Base-by-base conservation (phyloP, 2,797 vertebrate genomes). In the Psittacula derbiana region DNA sequence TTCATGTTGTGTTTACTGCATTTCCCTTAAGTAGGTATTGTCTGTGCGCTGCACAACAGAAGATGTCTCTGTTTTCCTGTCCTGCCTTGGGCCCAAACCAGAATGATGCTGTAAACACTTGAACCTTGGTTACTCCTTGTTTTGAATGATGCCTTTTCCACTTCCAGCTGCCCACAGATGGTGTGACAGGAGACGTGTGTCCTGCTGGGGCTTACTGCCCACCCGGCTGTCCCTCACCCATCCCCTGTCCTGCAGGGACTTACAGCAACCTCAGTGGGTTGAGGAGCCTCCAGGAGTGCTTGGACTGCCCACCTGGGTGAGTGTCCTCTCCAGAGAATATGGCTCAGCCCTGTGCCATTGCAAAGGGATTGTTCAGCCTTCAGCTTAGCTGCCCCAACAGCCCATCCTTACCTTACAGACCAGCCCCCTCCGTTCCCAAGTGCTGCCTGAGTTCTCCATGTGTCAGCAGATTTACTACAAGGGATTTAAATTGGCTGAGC, bases 261-360 rank as follows among this genome's bases (percentile, higher is more conserved):
- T 99, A 98, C 95, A 98, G 98, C 96, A 99, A 98, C 75, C 90
- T 85, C 94, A 98, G 96, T 4, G 98, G 99, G 21, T 97, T 99
- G 46, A 97, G 94, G 61, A 95, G 81, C 49, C 85, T 90, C 20
- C 94, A 93, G 47, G 98, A 98, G 80, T 99, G 99, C 94, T 85
- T 98, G 90, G 95, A 85, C 75, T 99, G 99, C 95, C 98, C 98
- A 6, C 98, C 98, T 36, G 98, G 99, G 99, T 99, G 98, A 97
- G 97, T 80, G 20, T 21, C 31, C 24, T 12, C 23, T 41, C 20
- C 13, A 7, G 15, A 30, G 24, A 40, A 21, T 0, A 6, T 2
- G 4, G 4, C 28, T 81, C 14, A 12, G 23, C 46, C 76, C 49
- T 53, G 30, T 16, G 25, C 14, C 16, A 3, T 9, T 20, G n/a